These are phyloP conservation scores for Tyto alba DNA, from an alignment of 2,113 vertebrate species.

Conservation along the genomic window DNA sequence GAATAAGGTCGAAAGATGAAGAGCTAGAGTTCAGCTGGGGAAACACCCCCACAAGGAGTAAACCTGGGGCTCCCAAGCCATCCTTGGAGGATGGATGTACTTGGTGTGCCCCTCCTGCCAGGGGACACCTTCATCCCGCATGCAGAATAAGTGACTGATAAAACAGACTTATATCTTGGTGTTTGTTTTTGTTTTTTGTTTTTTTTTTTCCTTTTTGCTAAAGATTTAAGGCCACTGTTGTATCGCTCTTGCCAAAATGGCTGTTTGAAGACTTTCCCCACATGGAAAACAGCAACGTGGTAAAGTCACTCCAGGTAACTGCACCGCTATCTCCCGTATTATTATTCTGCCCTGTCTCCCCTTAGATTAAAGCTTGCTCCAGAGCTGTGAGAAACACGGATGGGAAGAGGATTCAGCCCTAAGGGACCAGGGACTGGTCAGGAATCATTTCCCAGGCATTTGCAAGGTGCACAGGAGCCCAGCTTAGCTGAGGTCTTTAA, in stretches of 20 bases:
- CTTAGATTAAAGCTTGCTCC: background rate
- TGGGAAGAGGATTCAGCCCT: background rate
- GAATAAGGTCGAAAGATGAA: background rate
- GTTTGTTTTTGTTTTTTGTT: background rate
- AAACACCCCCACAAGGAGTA: fast-evolving
- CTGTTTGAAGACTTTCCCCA: slow-evolving; percentile 69
- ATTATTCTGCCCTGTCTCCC: background rate
- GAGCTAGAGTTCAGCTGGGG: background rate
- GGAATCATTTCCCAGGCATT: background rate
- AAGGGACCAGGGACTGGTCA: background rate
- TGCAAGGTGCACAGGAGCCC: background rate
- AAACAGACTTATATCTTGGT: background rate
- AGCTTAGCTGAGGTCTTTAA: background rate
- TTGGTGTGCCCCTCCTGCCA: background rate
- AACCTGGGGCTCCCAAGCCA: background rate
- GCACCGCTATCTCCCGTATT: background rate
- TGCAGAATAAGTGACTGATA: fast-evolving
- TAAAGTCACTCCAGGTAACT: slow-evolving; percentile 73
- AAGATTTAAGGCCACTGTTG: slow-evolving; percentile 50
- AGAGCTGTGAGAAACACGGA: fast-evolving
- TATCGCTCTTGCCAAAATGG: slow-evolving; percentile 62
- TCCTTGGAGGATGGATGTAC: fast-evolving
- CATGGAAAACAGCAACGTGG: slow-evolving; percentile 63
- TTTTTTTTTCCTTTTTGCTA: background rate
- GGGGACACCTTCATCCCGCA: fast-evolving